These are phyloP conservation scores for Bombyx mandarina DNA, from an alignment of 1,140 invertebrate species.

Conservation along the genomic window DNA sequence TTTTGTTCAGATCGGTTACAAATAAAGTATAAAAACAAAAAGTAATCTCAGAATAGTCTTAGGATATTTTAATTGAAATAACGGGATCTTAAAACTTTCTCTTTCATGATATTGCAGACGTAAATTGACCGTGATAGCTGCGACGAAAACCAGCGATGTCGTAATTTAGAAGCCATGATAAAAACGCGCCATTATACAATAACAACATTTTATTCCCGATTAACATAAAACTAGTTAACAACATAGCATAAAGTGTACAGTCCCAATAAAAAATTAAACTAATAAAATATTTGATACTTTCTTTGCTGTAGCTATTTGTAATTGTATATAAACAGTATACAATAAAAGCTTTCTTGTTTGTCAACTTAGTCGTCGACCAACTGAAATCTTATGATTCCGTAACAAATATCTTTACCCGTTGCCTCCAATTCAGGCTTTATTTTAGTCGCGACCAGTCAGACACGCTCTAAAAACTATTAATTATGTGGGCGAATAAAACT, in stretches of 20 bases:
- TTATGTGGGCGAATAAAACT: conserved; percentile 38
- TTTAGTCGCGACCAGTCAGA: conserved; percentile 45
- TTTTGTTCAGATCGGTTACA: too few relatives aligned
- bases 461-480: conserved; percentile 51
- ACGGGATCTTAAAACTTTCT: too few relatives aligned
- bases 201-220: conserved; percentile 3
- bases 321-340: background rate
- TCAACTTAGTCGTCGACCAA: conserved; percentile 22
- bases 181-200: background rate
- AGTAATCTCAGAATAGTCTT: too few relatives aligned
- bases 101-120: too few relatives aligned
- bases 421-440: conserved; percentile 37
- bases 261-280: conserved; percentile 5
- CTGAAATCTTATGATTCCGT: conserved; percentile 52
- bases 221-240: conserved; percentile 63
- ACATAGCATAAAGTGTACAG: conserved; percentile 22
- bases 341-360: background rate
- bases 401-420: conserved; percentile 46
- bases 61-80: too few relatives aligned
- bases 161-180: too few relatives aligned
- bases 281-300: conserved; percentile 12
- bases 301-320: conserved; percentile 10
- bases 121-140: too few relatives aligned
- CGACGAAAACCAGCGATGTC: too few relatives aligned
- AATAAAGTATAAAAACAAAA: too few relatives aligned